These are phyloP conservation scores for Epizoanthus rinbou DNA, from an alignment of 92 coral and sea anemone species.

Conservation along the genomic window DNA sequence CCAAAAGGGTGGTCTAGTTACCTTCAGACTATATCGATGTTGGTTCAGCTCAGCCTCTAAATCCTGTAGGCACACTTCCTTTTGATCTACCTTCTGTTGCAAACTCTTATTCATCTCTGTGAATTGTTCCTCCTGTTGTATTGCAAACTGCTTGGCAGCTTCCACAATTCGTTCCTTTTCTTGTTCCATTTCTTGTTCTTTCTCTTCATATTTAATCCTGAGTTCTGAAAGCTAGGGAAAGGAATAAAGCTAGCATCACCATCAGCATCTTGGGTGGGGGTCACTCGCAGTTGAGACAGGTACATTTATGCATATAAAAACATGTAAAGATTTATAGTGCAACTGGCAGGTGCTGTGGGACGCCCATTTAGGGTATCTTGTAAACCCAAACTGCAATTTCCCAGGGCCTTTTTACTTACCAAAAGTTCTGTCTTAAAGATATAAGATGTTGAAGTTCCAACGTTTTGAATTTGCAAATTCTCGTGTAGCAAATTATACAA, in stretches of 20 bases:
- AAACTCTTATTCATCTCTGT: slow-evolving; percentile 38
- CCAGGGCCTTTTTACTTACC: too few relatives aligned
- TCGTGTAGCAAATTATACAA: too few relatives aligned
- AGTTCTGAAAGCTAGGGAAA: slow-evolving; percentile 62
- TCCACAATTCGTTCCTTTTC: slow-evolving; percentile 70
- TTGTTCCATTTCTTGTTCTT: slow-evolving; percentile 68
- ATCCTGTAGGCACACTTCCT: slow-evolving; percentile 64
- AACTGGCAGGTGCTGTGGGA: too few relatives aligned
- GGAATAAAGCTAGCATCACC: not conserved
- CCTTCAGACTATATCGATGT: slow-evolving; percentile 42
- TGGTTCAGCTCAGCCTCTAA: slow-evolving; percentile 54
- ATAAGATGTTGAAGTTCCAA: too few relatives aligned
- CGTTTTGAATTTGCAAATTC: too few relatives aligned
- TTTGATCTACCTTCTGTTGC: slow-evolving; percentile 51
- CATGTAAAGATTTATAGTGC: too few relatives aligned
- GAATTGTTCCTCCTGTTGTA: slow-evolving; percentile 72
- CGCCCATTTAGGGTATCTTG: too few relatives aligned
- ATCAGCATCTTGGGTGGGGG: not conserved
- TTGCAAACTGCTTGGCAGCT: slow-evolving; percentile 80
- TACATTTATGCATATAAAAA: not conserved
- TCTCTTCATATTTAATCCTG: slow-evolving; percentile 50
- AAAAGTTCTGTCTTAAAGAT: too few relatives aligned
- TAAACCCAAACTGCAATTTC: too few relatives aligned
- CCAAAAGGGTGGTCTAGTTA: not conserved
- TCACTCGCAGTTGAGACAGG: not conserved